Percentiles rank a stretch among this genome's conserved stretches.
Conservation (phyloP, 2,797 vertebrate species). For the Tympanoctomys barrerae region DNA sequence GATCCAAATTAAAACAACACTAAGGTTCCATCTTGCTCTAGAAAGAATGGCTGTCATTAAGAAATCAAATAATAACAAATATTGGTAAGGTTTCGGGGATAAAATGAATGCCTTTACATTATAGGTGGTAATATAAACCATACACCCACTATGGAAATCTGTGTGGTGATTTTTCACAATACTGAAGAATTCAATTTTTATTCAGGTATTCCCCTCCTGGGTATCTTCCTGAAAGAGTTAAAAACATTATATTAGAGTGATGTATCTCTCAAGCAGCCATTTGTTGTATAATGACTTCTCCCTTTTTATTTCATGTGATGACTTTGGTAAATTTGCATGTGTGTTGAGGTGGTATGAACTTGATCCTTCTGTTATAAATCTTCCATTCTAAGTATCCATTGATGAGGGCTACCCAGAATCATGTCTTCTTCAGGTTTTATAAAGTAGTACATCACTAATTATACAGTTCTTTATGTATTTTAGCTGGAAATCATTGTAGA, state of each 20-base stretch:
- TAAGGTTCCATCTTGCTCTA: too few species aligned
- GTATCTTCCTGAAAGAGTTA: neutral
- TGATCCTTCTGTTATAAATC: neutral
- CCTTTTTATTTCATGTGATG: neutral
- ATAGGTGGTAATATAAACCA: neutral
- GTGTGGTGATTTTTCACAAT: neutral
- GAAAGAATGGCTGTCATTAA: too few species aligned
- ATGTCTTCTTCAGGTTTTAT: neutral
- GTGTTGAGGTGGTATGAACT: neutral
- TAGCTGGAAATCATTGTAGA: neutral
- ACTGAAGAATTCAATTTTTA: neutral
- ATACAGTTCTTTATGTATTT: conserved; percentile 2
- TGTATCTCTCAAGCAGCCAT: neutral
- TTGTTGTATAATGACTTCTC: neutral
- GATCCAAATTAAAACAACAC: too few species aligned
- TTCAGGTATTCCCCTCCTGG: neutral
- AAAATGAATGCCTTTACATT: neutral
- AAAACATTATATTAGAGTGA: neutral
- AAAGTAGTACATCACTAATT: conserved; percentile 2
- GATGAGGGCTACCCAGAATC: neutral
- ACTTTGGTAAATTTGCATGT: neutral
- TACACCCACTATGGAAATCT: neutral
- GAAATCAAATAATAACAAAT: neutral
- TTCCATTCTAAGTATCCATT: neutral
- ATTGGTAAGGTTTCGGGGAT: neutral